Percentiles rank a stretch among this genome's conserved stretches.
These are phyloP conservation scores for Synanthedon formicaeformis DNA, from an alignment of 2,888 invertebrate species.

Conservation along the genomic window DNA sequence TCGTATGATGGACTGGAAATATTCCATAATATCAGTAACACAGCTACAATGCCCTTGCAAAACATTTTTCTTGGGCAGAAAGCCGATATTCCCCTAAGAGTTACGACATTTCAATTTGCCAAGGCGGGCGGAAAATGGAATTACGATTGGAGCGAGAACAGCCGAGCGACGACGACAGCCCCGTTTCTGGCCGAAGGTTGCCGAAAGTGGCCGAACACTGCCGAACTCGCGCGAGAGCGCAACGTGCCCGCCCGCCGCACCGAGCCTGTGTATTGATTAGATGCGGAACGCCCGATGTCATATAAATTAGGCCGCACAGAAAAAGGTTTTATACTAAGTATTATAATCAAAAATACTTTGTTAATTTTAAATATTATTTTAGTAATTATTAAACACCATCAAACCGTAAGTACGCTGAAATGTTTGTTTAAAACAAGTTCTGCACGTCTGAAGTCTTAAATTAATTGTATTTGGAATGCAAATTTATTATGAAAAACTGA, in stretches of 20 bases:
- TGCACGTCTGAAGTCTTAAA: no score
- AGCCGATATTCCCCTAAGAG: constrained; percentile 72
- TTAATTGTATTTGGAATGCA: no score
- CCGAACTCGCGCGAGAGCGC: constrained; percentile 37
- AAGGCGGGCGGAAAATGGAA: constrained; percentile 73
- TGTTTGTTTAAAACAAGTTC: no score
- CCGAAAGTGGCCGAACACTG: constrained; percentile 26
- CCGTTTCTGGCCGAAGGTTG: constrained; percentile 27
- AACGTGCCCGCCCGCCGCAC: constrained; percentile 49
- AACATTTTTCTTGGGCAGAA: constrained; percentile 69
- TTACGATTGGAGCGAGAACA: constrained; percentile 68
- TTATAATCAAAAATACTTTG: constrained; percentile 1
- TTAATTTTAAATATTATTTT: background rate
- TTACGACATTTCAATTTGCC: constrained; percentile 73
- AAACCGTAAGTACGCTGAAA: no score
- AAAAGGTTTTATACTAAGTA: constrained; percentile 43
- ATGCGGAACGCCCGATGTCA: constrained; percentile 68
- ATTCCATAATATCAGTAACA: constrained; percentile 62
- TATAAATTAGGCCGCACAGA: constrained; percentile 68
- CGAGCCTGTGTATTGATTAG: constrained; percentile 67
- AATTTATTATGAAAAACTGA: no score
- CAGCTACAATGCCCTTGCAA: constrained; percentile 64
- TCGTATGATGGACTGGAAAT: constrained; percentile 62
- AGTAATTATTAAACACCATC: no score
- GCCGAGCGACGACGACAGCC: constrained; percentile 42